Evolutionary conservation across 2,113 vertebrate genomes (phyloP).

Genomic region (Manacus vitellinus): DNA sequence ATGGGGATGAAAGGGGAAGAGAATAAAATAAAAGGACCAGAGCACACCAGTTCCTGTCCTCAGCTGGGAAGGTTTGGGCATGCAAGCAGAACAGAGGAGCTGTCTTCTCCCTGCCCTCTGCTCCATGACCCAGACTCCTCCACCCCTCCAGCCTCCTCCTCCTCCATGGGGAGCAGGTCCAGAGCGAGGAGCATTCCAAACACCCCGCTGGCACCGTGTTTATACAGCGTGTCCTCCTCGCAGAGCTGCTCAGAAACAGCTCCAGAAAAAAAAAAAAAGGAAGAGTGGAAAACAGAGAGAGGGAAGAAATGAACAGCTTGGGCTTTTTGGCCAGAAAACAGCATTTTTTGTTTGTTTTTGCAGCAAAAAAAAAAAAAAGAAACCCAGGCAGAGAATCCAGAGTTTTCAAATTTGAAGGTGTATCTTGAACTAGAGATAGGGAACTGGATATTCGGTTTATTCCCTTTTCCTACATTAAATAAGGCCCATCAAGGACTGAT

Average conservation of each 20-base stretch:
- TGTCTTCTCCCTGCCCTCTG: slow-evolving; percentile 46
- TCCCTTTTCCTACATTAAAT: slow-evolving; percentile 32
- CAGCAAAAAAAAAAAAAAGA: background rate
- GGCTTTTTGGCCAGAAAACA: slow-evolving; percentile 29
- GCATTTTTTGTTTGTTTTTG: slow-evolving; percentile 29
- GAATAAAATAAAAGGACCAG: slow-evolving; percentile 14
- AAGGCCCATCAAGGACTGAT: background rate
- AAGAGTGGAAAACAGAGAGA: background rate
- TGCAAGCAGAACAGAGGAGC: slow-evolving; percentile 34
- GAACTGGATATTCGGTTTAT: background rate
- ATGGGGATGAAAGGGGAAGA: slow-evolving; percentile 43
- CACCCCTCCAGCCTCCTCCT: slow-evolving; percentile 16
- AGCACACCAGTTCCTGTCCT: slow-evolving; percentile 4
- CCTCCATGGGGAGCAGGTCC: background rate
- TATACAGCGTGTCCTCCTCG: slow-evolving; percentile 47
- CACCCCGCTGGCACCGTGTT: slow-evolving; percentile 48
- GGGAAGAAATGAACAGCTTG: slow-evolving; percentile 1
- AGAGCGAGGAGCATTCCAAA: slow-evolving; percentile 43
- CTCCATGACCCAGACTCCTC: slow-evolving; percentile 44
- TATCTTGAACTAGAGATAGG: background rate
- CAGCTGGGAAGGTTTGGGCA: slow-evolving; percentile 53
- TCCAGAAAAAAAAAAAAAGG: background rate
- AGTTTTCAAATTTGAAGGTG: slow-evolving; percentile 26
- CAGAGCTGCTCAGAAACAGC: slow-evolving; percentile 35
- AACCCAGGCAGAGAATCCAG: background rate